Evolutionary conservation across 2,888 invertebrate genomes (phyloP).

Genomic region (Altica lythri): DNA sequence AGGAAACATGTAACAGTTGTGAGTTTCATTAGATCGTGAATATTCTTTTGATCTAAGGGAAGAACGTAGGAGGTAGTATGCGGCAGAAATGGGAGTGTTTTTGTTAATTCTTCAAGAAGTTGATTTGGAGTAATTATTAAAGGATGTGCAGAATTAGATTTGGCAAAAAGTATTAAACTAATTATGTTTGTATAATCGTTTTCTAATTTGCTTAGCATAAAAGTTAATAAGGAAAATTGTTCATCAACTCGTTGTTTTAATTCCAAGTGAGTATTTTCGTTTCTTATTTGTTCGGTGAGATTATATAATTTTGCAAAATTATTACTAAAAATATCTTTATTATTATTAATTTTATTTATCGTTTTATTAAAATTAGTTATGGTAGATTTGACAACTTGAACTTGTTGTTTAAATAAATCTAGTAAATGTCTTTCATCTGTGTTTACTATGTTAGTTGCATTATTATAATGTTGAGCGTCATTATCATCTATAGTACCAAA

Average conservation of each 20-base stretch:
- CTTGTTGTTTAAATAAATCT: slow-evolving; percentile 7
- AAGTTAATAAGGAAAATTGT: slow-evolving; percentile 7
- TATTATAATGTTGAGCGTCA: slow-evolving; percentile 4
- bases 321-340: slow-evolving; percentile 9
- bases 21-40: background rate
- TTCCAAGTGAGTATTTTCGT: background rate
- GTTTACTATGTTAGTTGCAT: background rate
- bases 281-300: background rate
- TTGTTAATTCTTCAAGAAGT: slow-evolving; percentile 5
- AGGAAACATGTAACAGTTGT: background rate
- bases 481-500: background rate
- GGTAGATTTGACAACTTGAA: slow-evolving; percentile 5
- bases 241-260: slow-evolving; percentile 12
- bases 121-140: slow-evolving; percentile 11
- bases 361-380: slow-evolving; percentile 18
- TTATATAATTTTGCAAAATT: slow-evolving; percentile 15
- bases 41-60: slow-evolving; percentile 4
- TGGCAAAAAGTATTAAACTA: slow-evolving; percentile 6
- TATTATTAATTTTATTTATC: slow-evolving; percentile 6
- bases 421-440: background rate
- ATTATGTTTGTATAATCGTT: slow-evolving; percentile 4
- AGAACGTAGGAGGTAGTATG: slow-evolving; percentile 3
- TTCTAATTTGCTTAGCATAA: slow-evolving; percentile 10
- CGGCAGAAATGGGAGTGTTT: slow-evolving; percentile 6
- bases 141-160: slow-evolving; percentile 18